Percentiles rank a stretch among this genome's conserved stretches.
phyloP scores from a whole-genome alignment of 2,113 vertebrate species.

The Rhizomys pruinosus region DNA sequence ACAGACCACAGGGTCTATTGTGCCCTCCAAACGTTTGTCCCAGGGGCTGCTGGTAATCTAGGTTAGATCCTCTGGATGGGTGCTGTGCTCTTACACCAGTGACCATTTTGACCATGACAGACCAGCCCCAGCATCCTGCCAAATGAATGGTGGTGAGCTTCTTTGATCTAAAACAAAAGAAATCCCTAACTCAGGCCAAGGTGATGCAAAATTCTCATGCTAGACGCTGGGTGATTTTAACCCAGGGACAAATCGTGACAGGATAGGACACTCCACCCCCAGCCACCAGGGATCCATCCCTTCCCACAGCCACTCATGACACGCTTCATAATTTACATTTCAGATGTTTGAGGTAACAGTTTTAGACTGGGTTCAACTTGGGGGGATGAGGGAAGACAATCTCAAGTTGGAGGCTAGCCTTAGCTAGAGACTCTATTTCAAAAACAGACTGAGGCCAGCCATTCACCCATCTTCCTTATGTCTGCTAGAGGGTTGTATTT shows the following conservation, averaged over 20 bases:
- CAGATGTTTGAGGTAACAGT: not conserved
- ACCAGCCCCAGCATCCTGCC: not conserved
- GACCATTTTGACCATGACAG: not conserved
- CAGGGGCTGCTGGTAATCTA: not conserved
- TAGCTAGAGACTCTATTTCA: not conserved
- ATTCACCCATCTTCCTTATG: not conserved
- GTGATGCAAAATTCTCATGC: not conserved
- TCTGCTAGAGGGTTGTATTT: not conserved
- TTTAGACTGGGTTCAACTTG: not conserved
- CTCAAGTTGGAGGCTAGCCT: not conserved
- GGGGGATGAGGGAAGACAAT: too few species aligned
- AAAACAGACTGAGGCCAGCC: not conserved
- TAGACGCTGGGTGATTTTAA: not conserved
- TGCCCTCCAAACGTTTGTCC: not conserved
- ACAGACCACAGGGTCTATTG: not conserved
- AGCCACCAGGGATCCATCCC: not conserved
- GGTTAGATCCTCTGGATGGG: not conserved
- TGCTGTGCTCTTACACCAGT: not conserved
- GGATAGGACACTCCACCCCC: too few species aligned
- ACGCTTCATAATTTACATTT: not conserved
- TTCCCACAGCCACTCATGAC: not conserved
- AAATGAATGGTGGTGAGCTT: not conserved
- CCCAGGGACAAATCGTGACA: not conserved
- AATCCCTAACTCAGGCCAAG: not conserved
- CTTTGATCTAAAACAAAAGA: slow-evolving; percentile 20